Base-by-base conservation (phyloP, 2,797 vertebrate species). In the Sebastes trivittatus region DNA sequence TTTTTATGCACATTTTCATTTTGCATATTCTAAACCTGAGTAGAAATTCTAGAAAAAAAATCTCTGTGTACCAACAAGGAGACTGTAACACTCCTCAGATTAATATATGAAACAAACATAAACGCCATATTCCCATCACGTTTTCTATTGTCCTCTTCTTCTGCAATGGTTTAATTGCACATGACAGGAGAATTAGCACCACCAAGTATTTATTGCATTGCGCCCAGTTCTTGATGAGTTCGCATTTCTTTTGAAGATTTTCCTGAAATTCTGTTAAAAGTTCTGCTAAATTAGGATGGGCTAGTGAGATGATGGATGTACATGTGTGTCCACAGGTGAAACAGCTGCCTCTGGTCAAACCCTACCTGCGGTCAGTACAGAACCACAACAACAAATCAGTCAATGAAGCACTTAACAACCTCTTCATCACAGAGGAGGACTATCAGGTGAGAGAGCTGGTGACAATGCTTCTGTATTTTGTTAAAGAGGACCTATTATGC, bases 361-460 rank as follows among this genome's bases (percentile, higher is more conserved):
- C 98, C 8, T 99, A 99, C 94, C 94, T 99, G 88, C 97, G 98
- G 52, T 99, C 98, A 69, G 98, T 99, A 89, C 98, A 99, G 92
- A 99, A 97, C 92, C 98, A 99, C 94, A 99, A 99, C 95, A 99
- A 99, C 95, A 99, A 99, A 91, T 97, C 98, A 1, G 98, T 99
- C 93, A 99, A 99, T 18, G 98, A 99, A 93, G 97, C 98, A 93
- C 96, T 99, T 91, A 99, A 99, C 94, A 99, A 99, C 90, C 98
- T 99, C 88, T 99, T 99, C 94, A 99, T 99, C 95, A 97, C 96
- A 91, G 98, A 99, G 93, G 98, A 99, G 94, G 98, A 99, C 89
- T 99, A 98, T 90, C 98, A 99, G 97, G 98, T 99, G 82, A 88
- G 84, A 64, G 55, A 7, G 27, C 8, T 16, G 29, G 5, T 34